Base-by-base conservation (phyloP, 1,140 invertebrate genomes). In the Drosophila carrolli region DNA sequence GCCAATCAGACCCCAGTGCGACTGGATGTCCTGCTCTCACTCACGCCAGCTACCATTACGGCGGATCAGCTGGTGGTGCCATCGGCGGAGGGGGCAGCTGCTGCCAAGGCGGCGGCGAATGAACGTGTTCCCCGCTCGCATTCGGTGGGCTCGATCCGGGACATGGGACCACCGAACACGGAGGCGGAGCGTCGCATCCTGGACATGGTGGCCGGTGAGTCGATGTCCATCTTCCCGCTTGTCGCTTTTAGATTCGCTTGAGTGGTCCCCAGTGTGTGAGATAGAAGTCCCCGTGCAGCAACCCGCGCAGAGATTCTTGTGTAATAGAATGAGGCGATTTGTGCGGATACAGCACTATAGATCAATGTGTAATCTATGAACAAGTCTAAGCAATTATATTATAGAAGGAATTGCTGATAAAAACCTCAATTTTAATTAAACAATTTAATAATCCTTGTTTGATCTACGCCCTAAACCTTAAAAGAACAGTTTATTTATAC, bases 1-100 rank as follows among this genome's bases (percentile, higher is more conserved):
- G 97, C 97, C 4, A 97, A 97, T 77, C 95, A 97, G 91, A 98
- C 97, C 1, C 97, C 97, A 1, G 97, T 98, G 10, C 93, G 97
- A 46, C 93, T 98, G 27, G 97, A 98, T 93, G 93, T 98, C 38
- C 93, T 98, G n/a, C 93, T 98, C 10, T 97, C 96, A 0, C 92
- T 98, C 41, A 96, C 96, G 44, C 96, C 97, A 1, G 94, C 95
- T 68, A 93, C 95, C 51, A 93, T 95, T 19, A 91, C 94, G 78
- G 93, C 94, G 11, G 95, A 95, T 74, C 95, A 96, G 82, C 90
- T 96, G 50, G 94, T 96, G 13, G 95, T 96, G 7, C 94, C 91
- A 5, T 90, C 84, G 14, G 90, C 91, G 1, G 91, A 91, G 55
- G 86, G 81, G 13, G 74, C 76, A 4, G 80, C 83, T 7, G 82